phyloP scores from a whole-genome alignment of 2,797 vertebrate genomes.

The Pseudochromis fuscus region DNA sequence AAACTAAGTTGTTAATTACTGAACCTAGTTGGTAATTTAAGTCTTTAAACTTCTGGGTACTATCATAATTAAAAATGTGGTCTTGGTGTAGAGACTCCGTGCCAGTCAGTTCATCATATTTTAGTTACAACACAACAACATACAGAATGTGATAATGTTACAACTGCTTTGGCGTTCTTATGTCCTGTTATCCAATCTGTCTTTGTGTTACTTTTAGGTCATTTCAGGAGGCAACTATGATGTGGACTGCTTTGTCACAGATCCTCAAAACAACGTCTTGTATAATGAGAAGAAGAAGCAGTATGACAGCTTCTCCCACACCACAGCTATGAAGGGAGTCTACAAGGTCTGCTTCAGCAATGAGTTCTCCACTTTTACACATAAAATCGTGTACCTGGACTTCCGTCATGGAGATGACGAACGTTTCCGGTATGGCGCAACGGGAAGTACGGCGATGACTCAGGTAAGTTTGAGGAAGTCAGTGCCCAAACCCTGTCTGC shows the following conservation, averaged over 20 bases:
- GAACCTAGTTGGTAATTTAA: too few species aligned
- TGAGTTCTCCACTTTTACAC: slow-evolving; percentile 93
- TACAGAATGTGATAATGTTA: not conserved
- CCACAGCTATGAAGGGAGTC: slow-evolving; percentile 80
- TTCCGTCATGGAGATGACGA: slow-evolving; percentile 88
- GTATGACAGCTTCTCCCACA: slow-evolving; percentile 90
- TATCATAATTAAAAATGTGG: too few species aligned
- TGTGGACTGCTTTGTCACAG: slow-evolving; percentile 91
- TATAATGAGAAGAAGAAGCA: slow-evolving; percentile 91
- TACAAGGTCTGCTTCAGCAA: slow-evolving; percentile 95
- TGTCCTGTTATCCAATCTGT: not conserved
- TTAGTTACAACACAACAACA: not conserved
- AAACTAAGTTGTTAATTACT: too few species aligned
- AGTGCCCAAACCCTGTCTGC: not conserved
- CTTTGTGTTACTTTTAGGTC: slow-evolving; percentile 80
- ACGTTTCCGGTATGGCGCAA: slow-evolving; percentile 86
- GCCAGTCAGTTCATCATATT: not conserved
- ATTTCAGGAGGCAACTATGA: slow-evolving; percentile 94
- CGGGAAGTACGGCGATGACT: slow-evolving; percentile 85
- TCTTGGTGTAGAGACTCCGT: too few species aligned
- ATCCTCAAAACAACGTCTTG: slow-evolving; percentile 84
- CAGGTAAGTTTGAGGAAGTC: slow-evolving; percentile 81
- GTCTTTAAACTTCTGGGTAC: too few species aligned
- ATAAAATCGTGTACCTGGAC: slow-evolving; percentile 91
- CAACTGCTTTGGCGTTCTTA: not conserved